These are phyloP conservation scores for Cepaea nemoralis DNA, from an alignment of 1,140 invertebrate species.

Conservation along the genomic window DNA sequence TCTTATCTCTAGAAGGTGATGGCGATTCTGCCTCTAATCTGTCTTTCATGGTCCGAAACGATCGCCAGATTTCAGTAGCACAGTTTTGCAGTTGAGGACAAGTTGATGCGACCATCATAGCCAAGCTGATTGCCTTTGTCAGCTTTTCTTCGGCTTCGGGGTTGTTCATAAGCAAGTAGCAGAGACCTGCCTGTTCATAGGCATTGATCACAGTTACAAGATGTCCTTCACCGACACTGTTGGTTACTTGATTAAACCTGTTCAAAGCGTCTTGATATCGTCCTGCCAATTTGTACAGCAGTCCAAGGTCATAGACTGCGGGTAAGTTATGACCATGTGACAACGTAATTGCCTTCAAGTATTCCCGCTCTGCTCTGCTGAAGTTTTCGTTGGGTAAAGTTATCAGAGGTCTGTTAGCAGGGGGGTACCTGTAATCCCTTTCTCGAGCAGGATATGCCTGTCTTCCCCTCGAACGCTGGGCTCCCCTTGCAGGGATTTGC, in stretches of 20 bases:
- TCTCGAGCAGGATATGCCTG: too few species aligned
- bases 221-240: background rate
- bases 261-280: background rate
- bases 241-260: background rate
- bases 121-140: background rate
- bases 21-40: background rate
- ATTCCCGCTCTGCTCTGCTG: background rate
- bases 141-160: background rate
- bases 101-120: background rate
- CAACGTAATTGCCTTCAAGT: background rate
- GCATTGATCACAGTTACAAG: background rate
- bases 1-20: background rate
- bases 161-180: background rate
- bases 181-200: constrained; percentile 5
- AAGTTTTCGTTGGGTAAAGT: background rate
- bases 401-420: background rate
- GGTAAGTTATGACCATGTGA: background rate
- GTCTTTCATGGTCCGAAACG: background rate
- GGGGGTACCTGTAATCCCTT: background rate
- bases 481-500: too few species aligned
- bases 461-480: too few species aligned
- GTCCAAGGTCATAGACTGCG: background rate
- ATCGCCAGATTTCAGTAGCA: background rate
- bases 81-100: background rate
- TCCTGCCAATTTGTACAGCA: background rate